Evolutionary conservation across 2,888 invertebrate species (phyloP), one percentile per base, ranked within the genome.

Genomic region (Crepidodera aurea): DNA sequence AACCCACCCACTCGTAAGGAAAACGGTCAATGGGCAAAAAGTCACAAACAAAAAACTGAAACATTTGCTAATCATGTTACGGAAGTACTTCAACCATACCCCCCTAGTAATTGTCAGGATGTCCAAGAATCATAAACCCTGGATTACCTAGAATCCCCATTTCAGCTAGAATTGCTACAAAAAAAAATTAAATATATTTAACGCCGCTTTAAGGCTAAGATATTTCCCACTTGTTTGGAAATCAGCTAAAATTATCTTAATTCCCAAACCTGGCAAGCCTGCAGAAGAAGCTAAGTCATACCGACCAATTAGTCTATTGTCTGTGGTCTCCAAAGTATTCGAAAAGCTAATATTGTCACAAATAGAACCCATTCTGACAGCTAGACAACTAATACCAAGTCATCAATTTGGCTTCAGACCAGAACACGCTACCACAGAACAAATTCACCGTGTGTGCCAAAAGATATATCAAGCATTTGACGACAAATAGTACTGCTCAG

Each of bases 201-300:
- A 53, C 18, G 39, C 19, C 16, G 37, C 53, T n/a, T 39, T 37
- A 16, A 53, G 53, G 34, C 39, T 29, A 18, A 39, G 18, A 18
- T 53, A 53, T 53, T 34, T 39, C 18, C 39, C 40, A 22, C 15
- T 7, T 25, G 25, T 53, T 37, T 19, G 53, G 22, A 53, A 53
- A 13, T 8, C 16, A 12, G 40, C 25, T 18, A 25, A 32, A 39
- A 12, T 37, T 22, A 39, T 22, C 12, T 8, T 39, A 25, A 53
- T 32, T n/a, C 53, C 16, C 25, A 37, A 53, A 10, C 37, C 10
- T n/a, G 39, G 13, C 19, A 12, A 53, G 12, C n/a, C n/a, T n/a
- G n/a, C n/a, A n/a, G n/a, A n/a, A n/a, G n/a, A n/a, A n/a, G n/a
- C n/a, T n/a, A n/a, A 34, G 22, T 39, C 53, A 22, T 39, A 39